Evolutionary conservation across 1,140 invertebrate species (phyloP).

Genomic region (Steinernema feltiae): DNA sequence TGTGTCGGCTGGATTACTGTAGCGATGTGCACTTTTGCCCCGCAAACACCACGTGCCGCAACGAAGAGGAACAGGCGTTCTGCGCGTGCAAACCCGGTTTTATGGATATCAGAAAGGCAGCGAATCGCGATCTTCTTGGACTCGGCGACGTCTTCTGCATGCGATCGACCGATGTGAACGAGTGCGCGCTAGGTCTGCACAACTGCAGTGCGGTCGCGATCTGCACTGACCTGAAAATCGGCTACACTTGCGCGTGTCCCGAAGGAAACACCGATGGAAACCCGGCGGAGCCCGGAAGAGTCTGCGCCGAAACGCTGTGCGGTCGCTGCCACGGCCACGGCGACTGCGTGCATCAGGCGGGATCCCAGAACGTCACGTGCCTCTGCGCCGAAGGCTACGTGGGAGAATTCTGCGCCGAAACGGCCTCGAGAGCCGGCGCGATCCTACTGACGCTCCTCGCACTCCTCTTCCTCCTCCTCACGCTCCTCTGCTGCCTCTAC

Average conservation of each 20-base stretch:
- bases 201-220: slow-evolving; percentile 37
- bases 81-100: slow-evolving; percentile 38
- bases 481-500: slow-evolving; percentile 37
- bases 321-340: slow-evolving; percentile 40
- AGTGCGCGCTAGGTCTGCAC: slow-evolving; percentile 36
- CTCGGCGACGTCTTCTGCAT: slow-evolving; percentile 30
- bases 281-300: slow-evolving; percentile 30
- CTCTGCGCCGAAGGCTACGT: slow-evolving; percentile 32
- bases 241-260: slow-evolving; percentile 37
- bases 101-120: slow-evolving; percentile 29
- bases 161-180: slow-evolving; percentile 21
- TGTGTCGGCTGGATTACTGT: slow-evolving; percentile 40
- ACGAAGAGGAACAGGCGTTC: slow-evolving; percentile 29
- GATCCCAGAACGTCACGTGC: slow-evolving; percentile 33
- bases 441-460: slow-evolving; percentile 33
- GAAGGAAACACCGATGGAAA: slow-evolving; percentile 40
- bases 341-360: slow-evolving; percentile 36
- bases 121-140: slow-evolving; percentile 1
- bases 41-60: slow-evolving; percentile 36
- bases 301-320: slow-evolving; percentile 34
- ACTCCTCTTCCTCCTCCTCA: slow-evolving; percentile 39
- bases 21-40: slow-evolving; percentile 39
- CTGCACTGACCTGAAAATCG: slow-evolving; percentile 30
- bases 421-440: slow-evolving; percentile 25
- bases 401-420: slow-evolving; percentile 35